Conservation (phyloP, 1,140 invertebrate genomes). For the Dendrolimus kikuchii region DNA sequence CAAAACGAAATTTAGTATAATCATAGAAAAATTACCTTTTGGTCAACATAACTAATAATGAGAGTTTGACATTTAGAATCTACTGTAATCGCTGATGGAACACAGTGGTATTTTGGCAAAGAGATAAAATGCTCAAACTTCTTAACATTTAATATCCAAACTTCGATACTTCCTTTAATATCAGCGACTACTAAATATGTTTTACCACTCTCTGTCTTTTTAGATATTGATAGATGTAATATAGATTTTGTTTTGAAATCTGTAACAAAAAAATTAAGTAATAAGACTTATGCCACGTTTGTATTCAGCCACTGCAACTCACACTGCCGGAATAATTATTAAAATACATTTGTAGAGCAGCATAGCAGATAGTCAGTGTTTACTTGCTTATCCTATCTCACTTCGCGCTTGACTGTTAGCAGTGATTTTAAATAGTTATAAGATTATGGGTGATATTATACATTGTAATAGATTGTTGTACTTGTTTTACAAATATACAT, state of each 20-base stretch:
- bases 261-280: conserved; percentile 30
- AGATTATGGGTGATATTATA: too few relatives aligned
- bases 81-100: conserved; percentile 78
- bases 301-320: too few relatives aligned
- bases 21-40: conserved; percentile 72
- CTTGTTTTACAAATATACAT: too few relatives aligned
- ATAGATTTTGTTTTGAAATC: conserved; percentile 69
- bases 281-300: too few relatives aligned
- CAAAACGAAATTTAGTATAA: background rate
- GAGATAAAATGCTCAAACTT: conserved; percentile 68
- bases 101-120: conserved; percentile 77
- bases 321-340: too few relatives aligned
- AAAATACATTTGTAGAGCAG: too few relatives aligned
- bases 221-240: conserved; percentile 70
- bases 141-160: conserved; percentile 70
- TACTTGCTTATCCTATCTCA: too few relatives aligned
- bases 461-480: too few relatives aligned
- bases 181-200: conserved; percentile 78
- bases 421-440: too few relatives aligned
- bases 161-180: conserved; percentile 72
- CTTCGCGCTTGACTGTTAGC: too few relatives aligned
- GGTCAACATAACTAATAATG: conserved; percentile 80
- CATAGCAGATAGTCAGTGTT: too few relatives aligned
- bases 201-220: conserved; percentile 47
- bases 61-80: conserved; percentile 72